Evolutionary conservation across 2,113 vertebrate species (phyloP), one percentile per base, ranked within the genome.

Genomic region (Pogona vitticeps): DNA sequence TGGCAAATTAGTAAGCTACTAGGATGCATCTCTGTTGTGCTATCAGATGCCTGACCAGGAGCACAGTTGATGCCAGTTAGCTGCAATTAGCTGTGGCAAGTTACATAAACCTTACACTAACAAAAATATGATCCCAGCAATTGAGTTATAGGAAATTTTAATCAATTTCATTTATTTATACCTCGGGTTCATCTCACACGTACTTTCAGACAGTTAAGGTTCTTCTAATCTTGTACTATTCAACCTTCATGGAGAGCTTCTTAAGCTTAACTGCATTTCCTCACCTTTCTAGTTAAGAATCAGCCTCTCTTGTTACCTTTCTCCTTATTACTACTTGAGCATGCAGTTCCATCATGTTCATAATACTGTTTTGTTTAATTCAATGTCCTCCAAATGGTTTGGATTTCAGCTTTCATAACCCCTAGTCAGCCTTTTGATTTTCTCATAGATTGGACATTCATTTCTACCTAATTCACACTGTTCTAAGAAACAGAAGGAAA

Each of bases 221-320:
- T 5, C 26, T 26, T 42, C 8, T 3, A 52, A 15, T 40, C 33
- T 76, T 83, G 0, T 1, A 63, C 10, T 6, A 3, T 80, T 71
- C 52, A 71, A 63, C 4, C 1, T 40, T 63, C 63, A 40, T 26
- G 10, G 0, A 1, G 72, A 77, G 6, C 12, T 2, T 3, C 42
- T 56, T 42, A 46, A 38, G 26, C 40, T 42, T 80, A 4, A 72
- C 6, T 77, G 42, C 0, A 63, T 63, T 31, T 28, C 0, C 18
- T 1, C 14, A 38, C 3, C 36, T 75, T 84, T n/a, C n/a, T n/a
- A 80, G 33, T 28, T 63, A 59, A 61, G 9, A 12, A 28, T 6
- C 1, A 36, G 3, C 58, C 42, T 59, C 10, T 21, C n/a, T 13
- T 36, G 17, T 61, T 20, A 26, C 8, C 6, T 20, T 6, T 42